Conservation (phyloP, 2,888 invertebrate genomes). For the Rugalucina vietnamica region DNA sequence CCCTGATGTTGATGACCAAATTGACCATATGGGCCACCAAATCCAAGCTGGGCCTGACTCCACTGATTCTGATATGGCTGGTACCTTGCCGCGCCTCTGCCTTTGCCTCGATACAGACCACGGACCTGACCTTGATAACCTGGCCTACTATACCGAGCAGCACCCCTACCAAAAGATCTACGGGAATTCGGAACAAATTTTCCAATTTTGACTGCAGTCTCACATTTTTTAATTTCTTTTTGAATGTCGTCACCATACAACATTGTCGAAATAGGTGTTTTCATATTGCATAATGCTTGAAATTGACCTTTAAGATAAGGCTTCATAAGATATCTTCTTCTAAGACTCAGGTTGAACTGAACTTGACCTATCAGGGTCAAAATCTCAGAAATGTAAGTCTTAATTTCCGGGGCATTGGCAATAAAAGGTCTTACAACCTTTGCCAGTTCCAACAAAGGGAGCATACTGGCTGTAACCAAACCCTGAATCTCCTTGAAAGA, state of each 20-base stretch:
- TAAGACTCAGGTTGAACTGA: not conserved
- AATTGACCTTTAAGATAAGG: not conserved
- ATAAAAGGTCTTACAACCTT: not conserved
- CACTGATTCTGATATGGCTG: no score
- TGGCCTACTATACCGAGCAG: not conserved
- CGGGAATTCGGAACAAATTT: no score
- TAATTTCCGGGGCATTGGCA: not conserved
- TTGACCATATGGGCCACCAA: no score
- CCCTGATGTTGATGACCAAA: no score
- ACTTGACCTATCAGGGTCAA: not conserved
- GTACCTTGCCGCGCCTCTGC: not conserved
- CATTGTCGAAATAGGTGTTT: slow-evolving; percentile 1
- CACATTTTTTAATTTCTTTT: slow-evolving; percentile 15
- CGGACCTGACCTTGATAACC: not conserved
- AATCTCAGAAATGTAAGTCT: not conserved
- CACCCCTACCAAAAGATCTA: no score
- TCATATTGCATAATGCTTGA: not conserved
- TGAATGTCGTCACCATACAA: slow-evolving; percentile 12
- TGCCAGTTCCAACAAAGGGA: not conserved
- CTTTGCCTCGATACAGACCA: not conserved
- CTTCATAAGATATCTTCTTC: not conserved
- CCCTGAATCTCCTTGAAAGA: not conserved
- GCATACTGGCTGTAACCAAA: not conserved
- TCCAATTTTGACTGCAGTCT: no score
- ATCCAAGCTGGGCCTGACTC: no score